Base-by-base conservation (phyloP, 2,113 vertebrate genomes). In the Butorides virescens region DNA sequence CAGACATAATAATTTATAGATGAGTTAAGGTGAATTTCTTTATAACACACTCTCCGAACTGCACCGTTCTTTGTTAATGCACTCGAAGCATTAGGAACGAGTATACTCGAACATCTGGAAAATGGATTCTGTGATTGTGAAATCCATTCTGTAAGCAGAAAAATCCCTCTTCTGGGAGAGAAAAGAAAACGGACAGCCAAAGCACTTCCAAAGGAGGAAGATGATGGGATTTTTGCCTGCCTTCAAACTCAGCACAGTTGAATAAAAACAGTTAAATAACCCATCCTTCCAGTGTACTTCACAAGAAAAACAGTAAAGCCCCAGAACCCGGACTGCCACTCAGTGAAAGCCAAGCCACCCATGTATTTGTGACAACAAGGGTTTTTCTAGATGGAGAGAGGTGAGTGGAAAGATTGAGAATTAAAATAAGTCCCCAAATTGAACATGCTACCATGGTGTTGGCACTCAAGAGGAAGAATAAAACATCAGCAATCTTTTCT, bases 101-200 rank as follows among this genome's bases (percentile, higher is more conserved):
- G 6, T 34, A 55, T 1, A 77, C 34, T 61, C 3, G 1, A 76
- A 91, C n/a, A 71, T 90, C 91, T 97, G 95, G 80, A 88, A 87
- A 92, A 91, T 70, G 42, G 70, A 94, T 87, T 68, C 62, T 11
- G 13, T 49, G 84, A 96, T 52, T 93, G 89, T 76, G 89, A 95
- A 97, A 97, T 70, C 34, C 50, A 76, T 70, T 90, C 47, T 87
- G 53, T 32, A 79, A 47, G 82, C 50, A 93, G 42, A 89, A 95
- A 92, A 92, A 85, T 53, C 44, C 37, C 37, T 87, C 58, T 95
- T 76, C 58, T 91, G 80, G 70, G 66, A 96, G 46, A 88, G 65
- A 76, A 84, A 91, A 91, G 36, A 81, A 93, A 91, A 85, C 9
- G 14, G 77, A 65, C 18, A 86, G 89, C 39, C 77, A 91, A 78